Conservation (phyloP, 2,113 vertebrate genomes). For the Sceloporus undulatus region DNA sequence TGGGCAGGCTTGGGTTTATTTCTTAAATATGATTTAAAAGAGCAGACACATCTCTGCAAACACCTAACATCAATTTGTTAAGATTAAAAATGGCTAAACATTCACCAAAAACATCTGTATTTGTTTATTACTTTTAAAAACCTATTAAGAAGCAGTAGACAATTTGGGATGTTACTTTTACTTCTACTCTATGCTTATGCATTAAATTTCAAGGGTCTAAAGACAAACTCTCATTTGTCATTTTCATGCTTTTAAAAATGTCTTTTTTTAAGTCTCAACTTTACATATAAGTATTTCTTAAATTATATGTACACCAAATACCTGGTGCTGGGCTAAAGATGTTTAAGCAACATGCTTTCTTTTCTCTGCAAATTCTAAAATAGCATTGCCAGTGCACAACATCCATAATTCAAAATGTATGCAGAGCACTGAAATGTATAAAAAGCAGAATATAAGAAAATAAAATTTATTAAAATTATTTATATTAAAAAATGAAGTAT, state of each 20-base stretch:
- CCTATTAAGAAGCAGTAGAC: slow-evolving; percentile 86
- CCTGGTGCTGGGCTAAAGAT: slow-evolving; percentile 89
- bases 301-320: slow-evolving; percentile 90
- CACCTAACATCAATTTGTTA: slow-evolving; percentile 94
- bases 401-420: slow-evolving; percentile 98
- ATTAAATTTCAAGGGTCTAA: slow-evolving; percentile 83
- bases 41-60: slow-evolving; percentile 87
- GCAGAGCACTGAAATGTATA: slow-evolving; percentile 99
- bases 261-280: slow-evolving; percentile 91
- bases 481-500: slow-evolving; percentile 99
- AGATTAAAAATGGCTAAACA: slow-evolving; percentile 95
- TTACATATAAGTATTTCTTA: slow-evolving; percentile 90
- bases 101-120: slow-evolving; percentile 93
- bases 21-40: slow-evolving; percentile 86
- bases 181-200: slow-evolving; percentile 84
- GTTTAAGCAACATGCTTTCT: slow-evolving; percentile 90
- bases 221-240: slow-evolving; percentile 81
- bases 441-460: slow-evolving; percentile 99
- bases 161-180: slow-evolving; percentile 83
- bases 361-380: slow-evolving; percentile 98
- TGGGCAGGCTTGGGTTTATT: slow-evolving; percentile 80
- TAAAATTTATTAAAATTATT: slow-evolving; percentile 99
- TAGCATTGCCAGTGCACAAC: slow-evolving; percentile 95
- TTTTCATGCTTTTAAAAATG: slow-evolving; percentile 82
- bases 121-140: slow-evolving; percentile 93